These are phyloP conservation scores for Aleiodes alternator DNA, from an alignment of 2,888 invertebrate genomes.

Conservation along the genomic window DNA sequence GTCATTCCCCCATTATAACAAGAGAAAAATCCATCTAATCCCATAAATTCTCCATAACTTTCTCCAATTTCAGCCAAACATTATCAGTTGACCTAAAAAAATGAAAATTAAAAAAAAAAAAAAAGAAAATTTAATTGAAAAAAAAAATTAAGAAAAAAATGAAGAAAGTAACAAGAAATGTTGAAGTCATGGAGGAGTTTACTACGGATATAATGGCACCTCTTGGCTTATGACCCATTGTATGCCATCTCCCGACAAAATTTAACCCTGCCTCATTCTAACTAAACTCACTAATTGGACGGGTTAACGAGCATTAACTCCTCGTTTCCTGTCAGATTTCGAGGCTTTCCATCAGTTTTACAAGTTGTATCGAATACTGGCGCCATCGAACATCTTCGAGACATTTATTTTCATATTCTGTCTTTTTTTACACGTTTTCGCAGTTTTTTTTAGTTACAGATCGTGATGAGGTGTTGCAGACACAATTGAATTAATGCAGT, in stretches of 20 bases:
- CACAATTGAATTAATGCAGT: too few species aligned
- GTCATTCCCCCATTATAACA: too few species aligned
- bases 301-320: conserved; percentile 75
- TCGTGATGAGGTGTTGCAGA: too few species aligned
- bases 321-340: conserved; percentile 74
- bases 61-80: too few species aligned
- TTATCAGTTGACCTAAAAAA: too few species aligned
- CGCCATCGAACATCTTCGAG: conserved; percentile 30
- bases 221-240: conserved; percentile 69
- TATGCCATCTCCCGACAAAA: conserved; percentile 60
- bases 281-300: conserved; percentile 71
- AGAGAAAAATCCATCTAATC: too few species aligned
- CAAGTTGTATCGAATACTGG: conserved; percentile 31
- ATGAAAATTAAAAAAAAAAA: too few species aligned
- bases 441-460: not conserved
- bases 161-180: conserved; percentile 13
- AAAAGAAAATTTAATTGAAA: not conserved
- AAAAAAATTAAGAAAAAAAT: not conserved
- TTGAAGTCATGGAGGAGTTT: conserved; percentile 3
- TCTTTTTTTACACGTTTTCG: not conserved
- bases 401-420: not conserved
- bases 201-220: conserved; percentile 61
- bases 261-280: conserved; percentile 66
- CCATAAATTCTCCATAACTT: too few species aligned
- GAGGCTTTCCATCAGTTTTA: conserved; percentile 68